Base-by-base conservation (phyloP, 2,888 invertebrate genomes). In the Nebria brevicollis region DNA sequence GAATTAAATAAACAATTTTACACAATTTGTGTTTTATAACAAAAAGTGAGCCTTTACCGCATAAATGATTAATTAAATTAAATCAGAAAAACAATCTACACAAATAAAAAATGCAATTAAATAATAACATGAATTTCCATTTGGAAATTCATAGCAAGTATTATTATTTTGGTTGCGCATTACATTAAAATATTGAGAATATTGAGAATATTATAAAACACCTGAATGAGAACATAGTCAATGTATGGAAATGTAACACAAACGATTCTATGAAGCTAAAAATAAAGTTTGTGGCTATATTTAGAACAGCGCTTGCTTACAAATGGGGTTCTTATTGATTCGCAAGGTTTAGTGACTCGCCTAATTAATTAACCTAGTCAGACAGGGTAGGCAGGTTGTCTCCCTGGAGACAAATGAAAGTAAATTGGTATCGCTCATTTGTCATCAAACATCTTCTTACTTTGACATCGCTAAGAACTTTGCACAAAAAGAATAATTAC, bases 391-490 rank as follows among this genome's bases (percentile, higher is more conserved):
- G 72, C 72, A 77, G 65, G 77, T 77, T 72, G 72, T 72, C 54
- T 77, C 78, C 74, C 78, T 13, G 34, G 74, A 78, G 78, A 78
- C 78, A 78, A 78, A 78, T 73, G 78, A 78, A 74, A 78, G 78
- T 74, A 66, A 78, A 74, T 66, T 72, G 34, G 72, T 66, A 66
- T 15, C 66, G 65, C 73, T 77, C 77, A 77, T 77, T 77, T 77
- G 77, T 77, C 78, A 78, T 78, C 73, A 11, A 54, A 8, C 4
- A 54, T 54, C 54, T 54, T 54, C 54, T 11, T 54, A 54, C 54
- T 8, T 54, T 54, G 54, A 54, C 54, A 54, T 54, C 13, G 13
- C 54, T 11, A 54, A 54, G 54, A 13, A 54, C 54, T 11, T 54
- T 54, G 11, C 11, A 54, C 54, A 54, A 54, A 54, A 54, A 54